Evolutionary conservation across 2,113 vertebrate genomes (phyloP).

Genomic region (Chiloscyllium plagiosum): DNA sequence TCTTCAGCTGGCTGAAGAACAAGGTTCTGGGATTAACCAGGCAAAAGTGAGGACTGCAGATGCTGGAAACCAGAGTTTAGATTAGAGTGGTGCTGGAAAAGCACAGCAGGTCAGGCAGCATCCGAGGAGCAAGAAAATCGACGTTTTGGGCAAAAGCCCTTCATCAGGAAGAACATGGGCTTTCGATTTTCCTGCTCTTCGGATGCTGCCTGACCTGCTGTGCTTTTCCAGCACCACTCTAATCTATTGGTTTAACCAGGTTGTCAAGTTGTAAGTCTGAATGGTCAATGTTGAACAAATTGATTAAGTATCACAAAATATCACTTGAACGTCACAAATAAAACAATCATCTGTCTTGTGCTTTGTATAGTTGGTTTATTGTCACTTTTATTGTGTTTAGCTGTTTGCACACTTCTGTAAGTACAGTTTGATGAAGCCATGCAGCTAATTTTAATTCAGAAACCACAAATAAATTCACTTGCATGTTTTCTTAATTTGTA

Average conservation of each 20-base stretch:
- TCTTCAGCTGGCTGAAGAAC: background rate
- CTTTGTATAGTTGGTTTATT: background rate
- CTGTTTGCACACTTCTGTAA: background rate
- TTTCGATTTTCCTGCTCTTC: no score
- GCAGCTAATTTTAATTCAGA: background rate
- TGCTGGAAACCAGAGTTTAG: no score
- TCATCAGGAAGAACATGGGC: no score
- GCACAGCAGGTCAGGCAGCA: no score
- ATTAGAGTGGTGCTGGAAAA: no score
- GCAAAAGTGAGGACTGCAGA: no score
- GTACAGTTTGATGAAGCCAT: background rate
- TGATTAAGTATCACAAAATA: background rate
- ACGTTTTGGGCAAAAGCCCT: no score
- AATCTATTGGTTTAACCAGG: background rate
- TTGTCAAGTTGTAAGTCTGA: background rate
- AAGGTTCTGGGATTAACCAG: background rate
- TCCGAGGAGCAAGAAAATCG: no score
- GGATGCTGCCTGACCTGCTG: no score
- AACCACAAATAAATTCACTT: background rate
- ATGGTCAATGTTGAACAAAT: background rate
- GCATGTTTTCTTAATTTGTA: background rate
- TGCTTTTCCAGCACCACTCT: no score
- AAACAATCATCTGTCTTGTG: background rate
- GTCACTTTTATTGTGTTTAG: background rate
- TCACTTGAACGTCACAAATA: background rate